Evolutionary conservation across 1,140 invertebrate species (phyloP).

Genomic region (Popillia japonica): DNA sequence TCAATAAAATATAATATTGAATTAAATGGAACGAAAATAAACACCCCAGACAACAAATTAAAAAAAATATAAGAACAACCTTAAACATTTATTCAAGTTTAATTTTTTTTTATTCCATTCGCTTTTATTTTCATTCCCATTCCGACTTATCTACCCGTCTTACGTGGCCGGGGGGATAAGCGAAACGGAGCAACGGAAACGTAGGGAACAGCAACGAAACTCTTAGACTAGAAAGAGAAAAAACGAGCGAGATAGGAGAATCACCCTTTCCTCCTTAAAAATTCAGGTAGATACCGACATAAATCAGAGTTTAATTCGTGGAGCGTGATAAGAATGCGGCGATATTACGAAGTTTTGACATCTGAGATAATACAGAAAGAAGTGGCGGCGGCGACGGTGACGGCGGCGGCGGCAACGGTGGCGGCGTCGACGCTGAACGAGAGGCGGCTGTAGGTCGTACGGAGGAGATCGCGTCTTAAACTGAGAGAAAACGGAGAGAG

Average conservation of each 20-base stretch:
- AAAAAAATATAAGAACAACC: neutral
- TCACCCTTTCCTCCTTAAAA: conserved; percentile 30
- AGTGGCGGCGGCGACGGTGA: neutral
- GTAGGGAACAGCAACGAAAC: neutral
- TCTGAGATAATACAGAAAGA: conserved; percentile 40
- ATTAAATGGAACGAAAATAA: too few relatives aligned
- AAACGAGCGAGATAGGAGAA: neutral
- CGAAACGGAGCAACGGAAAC: too few relatives aligned
- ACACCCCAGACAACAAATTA: too few relatives aligned
- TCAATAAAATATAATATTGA: too few relatives aligned
- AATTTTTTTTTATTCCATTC: neutral
- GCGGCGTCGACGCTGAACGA: too few relatives aligned
- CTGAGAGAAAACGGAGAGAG: neutral
- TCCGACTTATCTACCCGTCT: neutral
- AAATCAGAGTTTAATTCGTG: conserved; percentile 43
- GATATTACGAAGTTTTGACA: conserved; percentile 42
- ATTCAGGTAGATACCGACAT: conserved; percentile 38
- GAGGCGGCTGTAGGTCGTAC: neutral
- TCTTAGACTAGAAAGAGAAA: neutral
- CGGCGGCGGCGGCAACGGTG: neutral
- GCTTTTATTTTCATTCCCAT: neutral
- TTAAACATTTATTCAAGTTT: neutral
- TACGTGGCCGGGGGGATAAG: neutral
- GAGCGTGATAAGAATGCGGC: conserved; percentile 42
- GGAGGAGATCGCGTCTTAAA: neutral